Evolutionary conservation across 2,888 invertebrate species (phyloP).

Genomic region (Aphodius granarius): DNA sequence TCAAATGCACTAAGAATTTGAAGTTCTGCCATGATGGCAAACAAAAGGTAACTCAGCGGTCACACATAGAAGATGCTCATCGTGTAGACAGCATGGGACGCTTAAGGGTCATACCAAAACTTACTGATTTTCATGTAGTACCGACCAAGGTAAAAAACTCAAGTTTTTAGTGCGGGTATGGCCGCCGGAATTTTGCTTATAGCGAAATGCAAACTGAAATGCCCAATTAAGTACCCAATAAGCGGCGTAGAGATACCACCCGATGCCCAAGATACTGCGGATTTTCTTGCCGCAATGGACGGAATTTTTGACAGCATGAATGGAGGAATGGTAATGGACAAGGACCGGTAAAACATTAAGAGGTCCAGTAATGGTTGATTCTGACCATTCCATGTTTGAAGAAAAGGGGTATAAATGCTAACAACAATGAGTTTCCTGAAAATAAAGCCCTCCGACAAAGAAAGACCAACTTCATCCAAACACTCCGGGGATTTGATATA

Average conservation of each 20-base stretch:
- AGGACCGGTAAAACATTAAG: not conserved
- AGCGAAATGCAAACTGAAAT: not conserved
- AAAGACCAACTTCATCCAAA: not conserved
- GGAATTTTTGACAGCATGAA: conserved; percentile 12
- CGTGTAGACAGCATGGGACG: conserved; percentile 26
- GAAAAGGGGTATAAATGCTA: not conserved
- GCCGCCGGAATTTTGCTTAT: conserved; percentile 21
- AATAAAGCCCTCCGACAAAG: not conserved
- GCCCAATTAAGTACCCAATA: not conserved
- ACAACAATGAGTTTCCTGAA: not conserved
- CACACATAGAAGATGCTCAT: conserved; percentile 28
- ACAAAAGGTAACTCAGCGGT: conserved; percentile 21
- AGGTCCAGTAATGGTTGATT: not conserved
- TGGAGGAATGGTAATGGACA: not conserved
- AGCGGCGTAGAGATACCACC: not conserved
- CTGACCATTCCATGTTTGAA: not conserved
- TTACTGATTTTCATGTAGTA: conserved; percentile 32
- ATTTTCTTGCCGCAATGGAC: not conserved
- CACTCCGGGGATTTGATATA: not conserved
- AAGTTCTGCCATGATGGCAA: conserved; percentile 3
- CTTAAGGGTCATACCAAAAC: conserved; percentile 27
- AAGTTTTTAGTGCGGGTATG: conserved; percentile 32
- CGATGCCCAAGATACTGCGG: conserved; percentile 2
- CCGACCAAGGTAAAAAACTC: conserved; percentile 31
- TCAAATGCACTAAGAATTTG: conserved; percentile 28